Evolutionary conservation across 30 jellyfish, hydroid and myxozoan genomes (phyloP).

Genomic region (Pelagia noctiluca): DNA sequence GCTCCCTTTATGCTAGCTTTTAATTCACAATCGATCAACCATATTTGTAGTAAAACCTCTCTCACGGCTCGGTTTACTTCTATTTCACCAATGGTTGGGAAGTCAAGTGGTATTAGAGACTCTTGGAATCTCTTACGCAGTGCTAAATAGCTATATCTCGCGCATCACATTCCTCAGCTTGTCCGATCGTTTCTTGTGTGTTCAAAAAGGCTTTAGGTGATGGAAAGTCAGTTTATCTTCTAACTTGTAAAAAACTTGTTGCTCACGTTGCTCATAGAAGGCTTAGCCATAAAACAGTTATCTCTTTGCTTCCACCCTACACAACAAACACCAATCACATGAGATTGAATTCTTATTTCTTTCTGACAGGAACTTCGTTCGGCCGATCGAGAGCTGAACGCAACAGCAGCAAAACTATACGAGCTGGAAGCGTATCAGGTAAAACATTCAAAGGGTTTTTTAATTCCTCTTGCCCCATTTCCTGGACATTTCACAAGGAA

Average conservation of each 20-base stretch:
- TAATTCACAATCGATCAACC: too few relatives aligned
- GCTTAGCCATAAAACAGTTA: too few relatives aligned
- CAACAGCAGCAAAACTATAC: conserved; percentile 74
- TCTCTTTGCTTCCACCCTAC: too few relatives aligned
- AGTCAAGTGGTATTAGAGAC: too few relatives aligned
- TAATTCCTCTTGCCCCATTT: neutral
- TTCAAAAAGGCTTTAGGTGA: neutral
- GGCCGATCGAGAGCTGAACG: conserved; percentile 77
- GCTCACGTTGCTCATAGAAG: neutral
- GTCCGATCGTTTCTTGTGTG: neutral
- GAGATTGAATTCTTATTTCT: neutral
- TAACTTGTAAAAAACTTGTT: neutral
- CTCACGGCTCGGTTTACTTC: too few relatives aligned
- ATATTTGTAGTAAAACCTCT: too few relatives aligned
- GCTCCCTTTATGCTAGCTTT: too few relatives aligned
- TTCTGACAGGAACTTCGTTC: conserved; percentile 74
- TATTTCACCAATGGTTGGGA: too few relatives aligned
- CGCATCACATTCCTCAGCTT: neutral
- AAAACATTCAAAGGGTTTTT: too few relatives aligned
- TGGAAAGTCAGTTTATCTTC: neutral
- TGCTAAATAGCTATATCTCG: too few relatives aligned
- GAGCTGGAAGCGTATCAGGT: conserved; percentile 50
- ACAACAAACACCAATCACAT: too few relatives aligned
- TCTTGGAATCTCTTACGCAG: too few relatives aligned
- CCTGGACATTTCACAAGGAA: neutral